A percentile compares a stretch with the other conserved stretches of the same genome.
These are phyloP conservation scores for Dolomedes plantarius DNA, from an alignment of 2,888 invertebrate species.

Conservation along the genomic window DNA sequence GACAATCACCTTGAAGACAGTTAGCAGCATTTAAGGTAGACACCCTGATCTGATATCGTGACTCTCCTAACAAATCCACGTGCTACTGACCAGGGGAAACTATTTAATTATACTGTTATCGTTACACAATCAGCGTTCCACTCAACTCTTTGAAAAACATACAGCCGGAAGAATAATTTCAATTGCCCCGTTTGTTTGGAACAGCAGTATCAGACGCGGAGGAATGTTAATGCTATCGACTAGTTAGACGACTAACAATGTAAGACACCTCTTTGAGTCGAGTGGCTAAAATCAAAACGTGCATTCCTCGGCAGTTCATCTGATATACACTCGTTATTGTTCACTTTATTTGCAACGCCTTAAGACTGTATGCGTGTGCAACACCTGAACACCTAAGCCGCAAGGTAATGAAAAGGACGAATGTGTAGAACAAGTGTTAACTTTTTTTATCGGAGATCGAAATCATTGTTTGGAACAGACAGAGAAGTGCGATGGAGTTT, in stretches of 20 bases:
- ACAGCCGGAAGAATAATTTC: not conserved
- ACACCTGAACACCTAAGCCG: not conserved
- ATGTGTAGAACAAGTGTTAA: no score
- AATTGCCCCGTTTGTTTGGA: not conserved
- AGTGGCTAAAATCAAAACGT: not conserved
- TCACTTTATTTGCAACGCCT: not conserved
- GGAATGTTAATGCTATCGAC: not conserved
- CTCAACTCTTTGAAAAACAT: not conserved
- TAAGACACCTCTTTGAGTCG: not conserved
- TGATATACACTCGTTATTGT: constrained; percentile 5
- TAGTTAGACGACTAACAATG: not conserved
- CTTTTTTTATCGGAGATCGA: no score
- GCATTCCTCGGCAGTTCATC: constrained; percentile 6
- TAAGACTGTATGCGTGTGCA: not conserved
- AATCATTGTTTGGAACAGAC: no score
- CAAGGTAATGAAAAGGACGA: no score
- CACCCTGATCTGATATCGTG: no score
- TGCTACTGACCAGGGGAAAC: not conserved
- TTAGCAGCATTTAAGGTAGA: no score
- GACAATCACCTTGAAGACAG: not conserved
- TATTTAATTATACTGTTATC: not conserved
- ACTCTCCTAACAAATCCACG: not conserved
- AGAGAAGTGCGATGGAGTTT: no score
- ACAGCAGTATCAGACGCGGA: not conserved
- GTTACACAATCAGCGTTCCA: not conserved